Base-by-base conservation (phyloP, 2,113 vertebrate genomes). In the Calonectris borealis region DNA sequence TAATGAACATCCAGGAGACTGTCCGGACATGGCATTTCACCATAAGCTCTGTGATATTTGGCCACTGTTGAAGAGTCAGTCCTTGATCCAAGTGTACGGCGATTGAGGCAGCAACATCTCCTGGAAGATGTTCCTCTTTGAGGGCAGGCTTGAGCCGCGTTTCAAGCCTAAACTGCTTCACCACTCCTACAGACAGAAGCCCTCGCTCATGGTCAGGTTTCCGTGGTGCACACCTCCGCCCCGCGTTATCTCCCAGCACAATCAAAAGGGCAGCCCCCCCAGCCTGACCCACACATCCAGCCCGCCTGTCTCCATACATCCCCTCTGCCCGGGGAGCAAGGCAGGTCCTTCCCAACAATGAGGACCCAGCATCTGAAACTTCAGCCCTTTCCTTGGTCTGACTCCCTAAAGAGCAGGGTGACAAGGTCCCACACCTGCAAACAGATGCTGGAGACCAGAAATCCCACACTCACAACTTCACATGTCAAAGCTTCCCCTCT, bases 81-180 rank as follows among this genome's bases (percentile, higher is more conserved):
- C 55, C 61, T 13, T 2, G 24, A 18, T 4, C 42, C 16, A 1
- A 25, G 52, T 1, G 5, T 42, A 31, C 0, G 0, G 36, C 9
- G 16, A 7, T 44, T 55, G 7, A 7, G 73, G 34, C 18, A 29
- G 29, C 42, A 36, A 11, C 2, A 2, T 38, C 24, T 55, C 49
- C 51, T 4, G 15, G 55, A 51, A 10, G 2, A 5, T 16, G 31
- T 29, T 38, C 38, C 46, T 13, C 61, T 75, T 36, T 2, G 4
- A 12, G 65, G 22, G 20, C 0, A 5, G 44, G 44, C 31, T 9
- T 66, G 21, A 60, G 31, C 51, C 0, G 0, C 14, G 1, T 14
- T 21, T 12, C 31, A 49, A 38, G 44, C 61, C 49, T 44, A 24
- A 24, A 32, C 13, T 16, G 42, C 42, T 24, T 11, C 13, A 29